Conservation (phyloP, 2,113 vertebrate genomes). For the Lates calcarifer region DNA sequence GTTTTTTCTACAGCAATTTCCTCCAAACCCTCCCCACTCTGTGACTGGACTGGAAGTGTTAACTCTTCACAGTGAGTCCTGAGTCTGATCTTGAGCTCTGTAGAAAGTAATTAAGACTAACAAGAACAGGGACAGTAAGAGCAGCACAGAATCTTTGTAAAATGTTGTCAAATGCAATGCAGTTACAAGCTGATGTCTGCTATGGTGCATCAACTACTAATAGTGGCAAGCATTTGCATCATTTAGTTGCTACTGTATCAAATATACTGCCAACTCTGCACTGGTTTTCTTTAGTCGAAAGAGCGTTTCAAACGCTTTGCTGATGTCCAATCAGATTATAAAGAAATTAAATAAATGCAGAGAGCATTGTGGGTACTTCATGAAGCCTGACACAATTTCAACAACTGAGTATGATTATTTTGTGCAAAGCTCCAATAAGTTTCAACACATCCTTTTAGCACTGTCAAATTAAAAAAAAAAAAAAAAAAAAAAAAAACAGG, state of each 20-base stretch:
- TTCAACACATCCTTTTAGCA: neutral
- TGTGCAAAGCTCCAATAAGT: neutral
- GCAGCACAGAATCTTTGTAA: slow-evolving; percentile 3
- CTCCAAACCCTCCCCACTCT: slow-evolving; percentile 5
- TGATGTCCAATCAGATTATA: neutral
- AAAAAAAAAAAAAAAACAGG: no score
- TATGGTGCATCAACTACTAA: slow-evolving; percentile 50
- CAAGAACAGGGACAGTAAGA: slow-evolving; percentile 33
- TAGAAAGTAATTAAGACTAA: slow-evolving; percentile 45
- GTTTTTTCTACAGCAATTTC: slow-evolving; percentile 5
- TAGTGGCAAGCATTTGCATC: slow-evolving; percentile 12
- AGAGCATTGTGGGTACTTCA: neutral
- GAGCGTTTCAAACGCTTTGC: neutral
- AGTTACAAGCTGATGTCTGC: slow-evolving; percentile 10
- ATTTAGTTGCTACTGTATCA: slow-evolving; percentile 17
- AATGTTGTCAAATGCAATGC: slow-evolving; percentile 15
- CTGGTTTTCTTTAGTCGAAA: neutral
- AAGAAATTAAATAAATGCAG: slow-evolving; percentile 15
- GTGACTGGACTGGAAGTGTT: slow-evolving; percentile 20
- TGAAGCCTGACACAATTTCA: neutral
- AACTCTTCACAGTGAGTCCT: slow-evolving; percentile 13
- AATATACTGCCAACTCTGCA: neutral
- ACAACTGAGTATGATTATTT: neutral
- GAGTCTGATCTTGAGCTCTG: slow-evolving; percentile 23
- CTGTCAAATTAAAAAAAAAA: no score